Percentiles rank a stretch among this genome's conserved stretches.
These are phyloP conservation scores for Pycnomerus fuliginosus DNA, from an alignment of 2,888 invertebrate species.

Conservation along the genomic window DNA sequence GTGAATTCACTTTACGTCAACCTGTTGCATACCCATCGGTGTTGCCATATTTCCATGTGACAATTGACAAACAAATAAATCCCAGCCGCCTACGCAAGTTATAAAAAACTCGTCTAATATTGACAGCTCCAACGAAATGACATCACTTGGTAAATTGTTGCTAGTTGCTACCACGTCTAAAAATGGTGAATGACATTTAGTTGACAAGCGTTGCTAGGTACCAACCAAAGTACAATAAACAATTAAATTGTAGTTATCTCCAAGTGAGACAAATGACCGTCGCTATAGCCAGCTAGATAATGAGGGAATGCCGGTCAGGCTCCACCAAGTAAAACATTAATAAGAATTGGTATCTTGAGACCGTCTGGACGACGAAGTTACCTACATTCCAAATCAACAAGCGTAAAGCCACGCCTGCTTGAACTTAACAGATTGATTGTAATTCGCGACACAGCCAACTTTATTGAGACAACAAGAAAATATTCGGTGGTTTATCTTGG, in stretches of 20 bases:
- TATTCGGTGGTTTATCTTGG: slow-evolving; percentile 11
- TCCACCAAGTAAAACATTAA: too few relatives aligned
- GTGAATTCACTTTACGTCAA: too few relatives aligned
- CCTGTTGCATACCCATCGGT: too few relatives aligned
- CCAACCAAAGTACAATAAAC: too few relatives aligned
- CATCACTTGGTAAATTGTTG: slow-evolving; percentile 20
- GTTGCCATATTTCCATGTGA: neutral
- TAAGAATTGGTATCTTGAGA: too few relatives aligned
- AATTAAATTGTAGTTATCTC: slow-evolving; percentile 1
- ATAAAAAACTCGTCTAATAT: slow-evolving; percentile 16
- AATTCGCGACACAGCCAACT: neutral
- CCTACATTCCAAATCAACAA: slow-evolving; percentile 38
- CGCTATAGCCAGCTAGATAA: too few relatives aligned
- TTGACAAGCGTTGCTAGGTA: too few relatives aligned
- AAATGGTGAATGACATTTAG: slow-evolving; percentile 19
- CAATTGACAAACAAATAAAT: neutral
- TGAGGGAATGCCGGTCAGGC: slow-evolving; percentile 2
- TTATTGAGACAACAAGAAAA: too few relatives aligned
- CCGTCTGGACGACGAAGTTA: slow-evolving; percentile 24
- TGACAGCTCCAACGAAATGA: slow-evolving; percentile 15
- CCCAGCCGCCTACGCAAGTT: slow-evolving; percentile 10
- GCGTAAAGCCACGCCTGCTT: slow-evolving; percentile 42
- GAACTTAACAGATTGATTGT: neutral
- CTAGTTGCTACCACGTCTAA: slow-evolving; percentile 14
- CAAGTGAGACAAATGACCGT: slow-evolving; percentile 2